A percentile compares a stretch with the other conserved stretches of the same genome.
phyloP scores from a whole-genome alignment of 2,797 vertebrate genomes.

The Picus viridis region DNA sequence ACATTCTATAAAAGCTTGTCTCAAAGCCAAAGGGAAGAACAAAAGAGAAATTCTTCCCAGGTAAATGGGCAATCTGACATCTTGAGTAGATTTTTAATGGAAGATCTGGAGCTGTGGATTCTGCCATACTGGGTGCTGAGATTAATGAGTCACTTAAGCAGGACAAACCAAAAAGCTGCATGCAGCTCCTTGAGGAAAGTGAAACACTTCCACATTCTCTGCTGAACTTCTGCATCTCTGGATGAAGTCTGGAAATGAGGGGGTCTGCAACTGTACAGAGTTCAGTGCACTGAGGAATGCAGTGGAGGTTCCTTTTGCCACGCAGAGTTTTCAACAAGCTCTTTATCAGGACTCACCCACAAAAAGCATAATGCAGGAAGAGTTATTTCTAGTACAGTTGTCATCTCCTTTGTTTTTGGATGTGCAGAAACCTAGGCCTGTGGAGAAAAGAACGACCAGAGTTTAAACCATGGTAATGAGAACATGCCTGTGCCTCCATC shows the following conservation, averaged over 20 bases:
- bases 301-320: background rate
- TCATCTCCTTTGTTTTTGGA: slow-evolving; percentile 58
- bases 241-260: background rate
- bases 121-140: background rate
- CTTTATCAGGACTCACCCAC: background rate
- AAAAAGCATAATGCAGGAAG: background rate
- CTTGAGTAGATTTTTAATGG: background rate
- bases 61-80: background rate
- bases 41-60: background rate
- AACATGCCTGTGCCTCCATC: background rate
- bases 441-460: slow-evolving; percentile 14
- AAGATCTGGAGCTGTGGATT: background rate
- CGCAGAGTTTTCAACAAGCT: background rate
- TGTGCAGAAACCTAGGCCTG: slow-evolving; percentile 85
- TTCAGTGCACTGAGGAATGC: background rate
- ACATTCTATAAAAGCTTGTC: background rate
- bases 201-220: background rate
- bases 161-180: background rate
- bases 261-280: background rate
- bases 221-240: background rate
- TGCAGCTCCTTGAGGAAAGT: background rate
- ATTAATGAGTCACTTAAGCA: background rate
- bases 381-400: background rate
- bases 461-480: background rate
- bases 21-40: background rate